Conservation (phyloP, 2,888 invertebrate species). For the Oeneis ivallda region DNA sequence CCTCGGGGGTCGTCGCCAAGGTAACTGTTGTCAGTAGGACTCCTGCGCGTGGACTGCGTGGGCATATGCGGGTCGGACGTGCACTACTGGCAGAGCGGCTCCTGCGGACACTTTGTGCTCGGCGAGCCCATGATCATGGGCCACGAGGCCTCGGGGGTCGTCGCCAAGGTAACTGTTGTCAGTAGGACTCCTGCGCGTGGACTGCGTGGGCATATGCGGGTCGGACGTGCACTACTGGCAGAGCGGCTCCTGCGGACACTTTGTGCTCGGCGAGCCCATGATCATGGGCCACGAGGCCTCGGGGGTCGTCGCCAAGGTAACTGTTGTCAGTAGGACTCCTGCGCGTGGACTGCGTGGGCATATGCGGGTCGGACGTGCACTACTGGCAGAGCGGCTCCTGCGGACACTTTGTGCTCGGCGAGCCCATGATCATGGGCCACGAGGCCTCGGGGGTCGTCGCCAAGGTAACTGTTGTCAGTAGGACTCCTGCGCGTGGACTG, state of each 20-base stretch:
- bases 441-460: conserved; percentile 92
- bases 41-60: conserved; percentile 93
- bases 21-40: no score
- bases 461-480: conserved; percentile 82
- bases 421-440: conserved; percentile 97
- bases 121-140: conserved; percentile 96
- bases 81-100: conserved; percentile 92
- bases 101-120: conserved; percentile 93
- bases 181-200: conserved; percentile 93
- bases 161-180: conserved; percentile 84
- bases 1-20: conserved; percentile 89
- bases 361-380: conserved; percentile 98
- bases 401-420: conserved; percentile 91
- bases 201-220: conserved; percentile 98
- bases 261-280: conserved; percentile 93
- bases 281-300: conserved; percentile 97
- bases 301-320: conserved; percentile 88
- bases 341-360: conserved; percentile 96
- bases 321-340: no score
- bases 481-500: conserved; percentile 93
- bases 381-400: conserved; percentile 93
- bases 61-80: conserved; percentile 99
- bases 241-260: conserved; percentile 92
- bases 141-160: conserved; percentile 94
- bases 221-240: conserved; percentile 97